phyloP scores from a whole-genome alignment of 2,797 vertebrate genomes.

The Hybognathus amarus region DNA sequence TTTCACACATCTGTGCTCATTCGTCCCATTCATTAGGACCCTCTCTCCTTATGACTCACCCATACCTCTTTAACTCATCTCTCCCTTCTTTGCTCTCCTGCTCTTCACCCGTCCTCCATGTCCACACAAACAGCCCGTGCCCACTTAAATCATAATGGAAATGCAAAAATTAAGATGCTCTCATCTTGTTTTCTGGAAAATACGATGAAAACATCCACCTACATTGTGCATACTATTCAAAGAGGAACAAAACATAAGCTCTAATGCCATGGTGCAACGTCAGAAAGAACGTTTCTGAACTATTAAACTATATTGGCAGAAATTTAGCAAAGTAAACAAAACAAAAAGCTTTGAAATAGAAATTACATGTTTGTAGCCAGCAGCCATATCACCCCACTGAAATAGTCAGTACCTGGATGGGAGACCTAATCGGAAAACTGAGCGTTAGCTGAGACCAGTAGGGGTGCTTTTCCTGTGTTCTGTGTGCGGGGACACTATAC shows the following conservation, averaged over 20 bases:
- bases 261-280: background rate
- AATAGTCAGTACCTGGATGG: background rate
- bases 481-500: background rate
- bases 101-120: conserved; percentile 47
- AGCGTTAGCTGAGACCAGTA: background rate
- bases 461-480: too few species aligned
- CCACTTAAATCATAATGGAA: conserved; percentile 47
- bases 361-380: background rate
- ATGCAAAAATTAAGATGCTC: conserved; percentile 35
- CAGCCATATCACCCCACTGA: background rate
- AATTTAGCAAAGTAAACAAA: background rate
- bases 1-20: conserved; percentile 57
- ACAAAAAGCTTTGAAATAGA: background rate
- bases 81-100: conserved; percentile 38
- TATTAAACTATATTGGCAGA: background rate
- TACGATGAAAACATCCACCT: conserved; percentile 39
- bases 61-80: conserved; percentile 43
- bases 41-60: conserved; percentile 58
- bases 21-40: conserved; percentile 53
- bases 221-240: conserved; percentile 4
- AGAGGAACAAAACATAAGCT: conserved; percentile 5
- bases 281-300: background rate
- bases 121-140: conserved; percentile 44
- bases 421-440: background rate
- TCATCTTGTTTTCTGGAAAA: conserved; percentile 33